Percentiles rank a stretch among this genome's conserved stretches.
These are phyloP conservation scores for Nomada fabriciana DNA, from an alignment of 2,888 invertebrate species.

Conservation along the genomic window DNA sequence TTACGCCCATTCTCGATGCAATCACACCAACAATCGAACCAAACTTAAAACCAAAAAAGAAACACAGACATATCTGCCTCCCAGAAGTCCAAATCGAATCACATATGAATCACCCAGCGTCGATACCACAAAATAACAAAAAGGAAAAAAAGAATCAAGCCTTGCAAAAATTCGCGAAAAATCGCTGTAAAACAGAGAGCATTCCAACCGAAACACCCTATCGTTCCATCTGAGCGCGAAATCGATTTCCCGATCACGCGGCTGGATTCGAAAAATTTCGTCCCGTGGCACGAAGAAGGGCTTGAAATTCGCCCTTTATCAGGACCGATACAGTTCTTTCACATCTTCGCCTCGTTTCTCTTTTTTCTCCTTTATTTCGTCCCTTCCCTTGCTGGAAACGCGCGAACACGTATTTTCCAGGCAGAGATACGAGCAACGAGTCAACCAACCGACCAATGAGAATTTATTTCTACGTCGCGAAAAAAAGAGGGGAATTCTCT, in stretches of 20 bases:
- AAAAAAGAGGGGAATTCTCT: constrained; percentile 51
- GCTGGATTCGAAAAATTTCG: constrained; percentile 23
- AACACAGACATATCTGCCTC: not conserved
- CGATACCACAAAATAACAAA: not conserved
- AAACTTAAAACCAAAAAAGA: no score
- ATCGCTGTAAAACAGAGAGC: not conserved
- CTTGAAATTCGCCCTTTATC: constrained; percentile 37
- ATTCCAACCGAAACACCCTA: not conserved
- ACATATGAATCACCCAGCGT: not conserved
- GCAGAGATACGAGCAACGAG: constrained; percentile 47
- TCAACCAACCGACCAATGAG: constrained; percentile 47
- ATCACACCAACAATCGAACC: no score
- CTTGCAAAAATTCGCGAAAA: not conserved
- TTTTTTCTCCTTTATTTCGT: not conserved
- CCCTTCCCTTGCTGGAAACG: not conserved
- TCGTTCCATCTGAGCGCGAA: constrained; percentile 11
- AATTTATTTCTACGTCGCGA: constrained; percentile 41
- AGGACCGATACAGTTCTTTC: constrained; percentile 29
- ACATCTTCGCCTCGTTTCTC: not conserved
- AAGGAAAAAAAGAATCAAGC: not conserved
- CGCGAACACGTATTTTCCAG: constrained; percentile 40
- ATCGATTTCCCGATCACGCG: constrained; percentile 19
- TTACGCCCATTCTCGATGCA: no score
- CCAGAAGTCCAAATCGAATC: not conserved
- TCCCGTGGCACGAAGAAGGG: constrained; percentile 21